phyloP scores from a whole-genome alignment of 2,113 vertebrate species.

The Benitochromis conjunctus region DNA sequence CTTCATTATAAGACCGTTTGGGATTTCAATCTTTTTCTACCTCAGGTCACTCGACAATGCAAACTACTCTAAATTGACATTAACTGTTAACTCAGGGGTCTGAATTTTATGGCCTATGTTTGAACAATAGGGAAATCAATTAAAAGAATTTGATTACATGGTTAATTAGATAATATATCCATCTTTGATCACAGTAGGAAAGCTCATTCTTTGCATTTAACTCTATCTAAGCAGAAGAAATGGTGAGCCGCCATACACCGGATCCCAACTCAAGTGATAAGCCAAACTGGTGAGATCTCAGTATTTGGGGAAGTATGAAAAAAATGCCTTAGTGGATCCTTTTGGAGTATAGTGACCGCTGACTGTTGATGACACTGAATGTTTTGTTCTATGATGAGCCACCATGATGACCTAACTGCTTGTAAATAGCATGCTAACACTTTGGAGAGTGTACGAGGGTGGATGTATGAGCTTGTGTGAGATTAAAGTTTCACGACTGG shows the following conservation, averaged over 20 bases:
- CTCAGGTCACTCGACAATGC: not conserved
- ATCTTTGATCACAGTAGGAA: not conserved
- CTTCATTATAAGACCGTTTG: not conserved
- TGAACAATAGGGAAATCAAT: not conserved
- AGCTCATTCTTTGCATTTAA: not conserved
- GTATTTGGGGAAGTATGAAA: not conserved
- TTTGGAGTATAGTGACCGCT: not conserved
- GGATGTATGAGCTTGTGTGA: not conserved
- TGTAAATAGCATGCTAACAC: not conserved
- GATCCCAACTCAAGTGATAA: not conserved
- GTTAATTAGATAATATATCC: not conserved
- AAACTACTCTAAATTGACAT: not conserved
- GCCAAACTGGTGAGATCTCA: not conserved
- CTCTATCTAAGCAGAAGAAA: not conserved
- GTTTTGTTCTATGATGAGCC: not conserved
- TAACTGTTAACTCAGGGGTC: not conserved
- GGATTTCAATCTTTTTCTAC: not conserved
- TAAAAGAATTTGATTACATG: not conserved
- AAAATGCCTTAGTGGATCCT: not conserved
- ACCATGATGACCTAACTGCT: not conserved
- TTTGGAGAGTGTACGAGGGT: not conserved
- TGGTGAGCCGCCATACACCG: not conserved
- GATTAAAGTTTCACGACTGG: not conserved
- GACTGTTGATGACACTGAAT: not conserved
- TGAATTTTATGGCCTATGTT: not conserved